These are phyloP conservation scores for Cosmorhoe ocellata DNA, from an alignment of 2,888 invertebrate genomes.

Conservation along the genomic window DNA sequence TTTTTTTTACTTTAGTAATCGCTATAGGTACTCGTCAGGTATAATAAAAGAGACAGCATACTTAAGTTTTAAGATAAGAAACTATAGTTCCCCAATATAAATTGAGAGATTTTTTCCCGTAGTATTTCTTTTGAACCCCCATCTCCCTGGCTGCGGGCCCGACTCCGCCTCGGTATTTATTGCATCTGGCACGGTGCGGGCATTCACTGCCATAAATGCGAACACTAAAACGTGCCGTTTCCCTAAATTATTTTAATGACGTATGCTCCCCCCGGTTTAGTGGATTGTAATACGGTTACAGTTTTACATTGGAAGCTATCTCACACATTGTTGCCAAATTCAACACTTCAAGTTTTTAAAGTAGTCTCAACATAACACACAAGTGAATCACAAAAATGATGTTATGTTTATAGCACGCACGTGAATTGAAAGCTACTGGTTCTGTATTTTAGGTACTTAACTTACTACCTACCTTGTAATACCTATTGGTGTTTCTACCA, in stretches of 20 bases:
- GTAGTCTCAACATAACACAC: neutral
- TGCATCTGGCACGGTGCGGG: constrained; percentile 60
- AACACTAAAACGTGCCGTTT: constrained; percentile 71
- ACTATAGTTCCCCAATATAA: neutral
- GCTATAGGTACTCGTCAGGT: too few relatives aligned
- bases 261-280: constrained; percentile 60
- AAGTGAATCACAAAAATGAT: too few relatives aligned
- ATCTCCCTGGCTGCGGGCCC: constrained; percentile 1
- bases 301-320: constrained; percentile 49
- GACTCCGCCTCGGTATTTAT: constrained; percentile 64
- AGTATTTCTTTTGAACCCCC: neutral
- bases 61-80: too few relatives aligned
- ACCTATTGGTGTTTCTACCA: too few relatives aligned
- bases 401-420: neutral
- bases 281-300: constrained; percentile 63
- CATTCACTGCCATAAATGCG: constrained; percentile 65
- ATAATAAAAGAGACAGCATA: too few relatives aligned
- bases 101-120: constrained; percentile 7
- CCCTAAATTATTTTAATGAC: constrained; percentile 74
- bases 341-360: constrained; percentile 17
- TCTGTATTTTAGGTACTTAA: too few relatives aligned
- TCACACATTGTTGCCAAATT: constrained; percentile 51
- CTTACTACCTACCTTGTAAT: too few relatives aligned
- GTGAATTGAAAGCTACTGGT: neutral
- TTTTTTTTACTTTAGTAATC: too few relatives aligned